Conservation (phyloP, 2,797 vertebrate species). For the Babyrousa celebensis region DNA sequence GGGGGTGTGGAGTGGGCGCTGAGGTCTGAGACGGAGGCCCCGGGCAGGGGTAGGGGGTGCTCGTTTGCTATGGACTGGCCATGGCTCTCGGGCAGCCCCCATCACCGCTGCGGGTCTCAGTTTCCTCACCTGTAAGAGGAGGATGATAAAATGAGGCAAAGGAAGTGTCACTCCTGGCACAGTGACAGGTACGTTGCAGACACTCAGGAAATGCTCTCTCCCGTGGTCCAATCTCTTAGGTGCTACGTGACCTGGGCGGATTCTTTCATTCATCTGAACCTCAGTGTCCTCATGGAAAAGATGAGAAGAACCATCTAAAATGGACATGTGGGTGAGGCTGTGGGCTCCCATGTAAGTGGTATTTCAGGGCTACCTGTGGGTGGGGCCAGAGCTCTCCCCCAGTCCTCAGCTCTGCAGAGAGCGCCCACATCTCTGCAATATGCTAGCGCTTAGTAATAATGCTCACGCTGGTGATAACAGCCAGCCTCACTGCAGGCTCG, state of each 20-base stretch:
- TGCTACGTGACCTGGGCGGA: not conserved
- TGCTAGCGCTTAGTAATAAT: fast-evolving
- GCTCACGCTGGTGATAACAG: fast-evolving
- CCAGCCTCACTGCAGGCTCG: not conserved
- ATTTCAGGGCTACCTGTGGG: not conserved
- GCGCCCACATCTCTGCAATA: fast-evolving
- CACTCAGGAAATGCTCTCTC: not conserved
- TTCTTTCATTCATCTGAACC: not conserved
- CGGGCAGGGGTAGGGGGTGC: fast-evolving
- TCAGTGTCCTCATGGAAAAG: not conserved
- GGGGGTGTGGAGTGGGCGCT: not conserved
- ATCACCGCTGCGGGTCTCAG: not conserved
- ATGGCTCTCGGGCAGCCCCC: not conserved
- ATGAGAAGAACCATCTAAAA: not conserved
- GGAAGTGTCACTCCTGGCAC: fast-evolving
- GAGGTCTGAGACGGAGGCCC: not conserved
- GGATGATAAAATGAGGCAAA: not conserved
- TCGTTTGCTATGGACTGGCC: not conserved
- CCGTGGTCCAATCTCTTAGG: not conserved
- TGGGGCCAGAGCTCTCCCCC: not conserved
- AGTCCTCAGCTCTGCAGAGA: not conserved
- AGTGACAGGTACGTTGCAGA: fast-evolving
- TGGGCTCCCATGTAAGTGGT: not conserved
- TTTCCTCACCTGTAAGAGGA: not conserved
- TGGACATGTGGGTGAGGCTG: not conserved